Evolutionary conservation across 2,888 invertebrate species (phyloP), one percentile per base, ranked within the genome.

Genomic region (Folsomia candida): DNA sequence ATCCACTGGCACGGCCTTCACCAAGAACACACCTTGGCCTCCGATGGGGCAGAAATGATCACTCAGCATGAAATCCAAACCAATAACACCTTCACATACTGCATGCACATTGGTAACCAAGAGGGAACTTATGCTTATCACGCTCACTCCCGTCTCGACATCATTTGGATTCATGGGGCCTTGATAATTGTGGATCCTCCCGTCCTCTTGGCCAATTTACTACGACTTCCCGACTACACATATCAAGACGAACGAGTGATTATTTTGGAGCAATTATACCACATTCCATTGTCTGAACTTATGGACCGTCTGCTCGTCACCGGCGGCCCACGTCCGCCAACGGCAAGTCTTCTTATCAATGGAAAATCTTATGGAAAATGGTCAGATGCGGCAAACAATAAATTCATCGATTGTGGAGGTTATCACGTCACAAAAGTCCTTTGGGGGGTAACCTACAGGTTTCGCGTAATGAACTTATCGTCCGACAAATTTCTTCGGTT

Each of bases 1-100:
- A 61, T 76, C 26, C 76, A 76, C 63, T 76, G 70, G 51, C 76
- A 76, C 63, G 76, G 76, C 14, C 54, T 76, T 4, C 68, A 70
- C 1, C 76, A 76, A 37, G 26, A 25, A 14, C 70, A 72, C 6
- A 69, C 72, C 6, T 57, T 76, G 2, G 69, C 28, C 11, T 69
- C 72, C 11, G 76, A 76, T 63, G 76, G 76, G 47, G 18, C 18
- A 11, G 47, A 18, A 6, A 26, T 26, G 6, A 68, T 76, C 1
- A 76, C 76, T 0, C 76, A 76, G 51, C 37, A 70, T 22, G 68
- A 67, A 9, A 76, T 76, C n/a, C 70, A 37, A 22, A 68, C 72
- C 6, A 71, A 72, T 29, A 66, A 71, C 22, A 74, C 65, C 14
- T 76, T 72, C 51, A 29, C 18, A 0, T 74, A 76, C 54, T 20